phyloP scores from a whole-genome alignment of 2,797 vertebrate species.

The Karalla daura region DNA sequence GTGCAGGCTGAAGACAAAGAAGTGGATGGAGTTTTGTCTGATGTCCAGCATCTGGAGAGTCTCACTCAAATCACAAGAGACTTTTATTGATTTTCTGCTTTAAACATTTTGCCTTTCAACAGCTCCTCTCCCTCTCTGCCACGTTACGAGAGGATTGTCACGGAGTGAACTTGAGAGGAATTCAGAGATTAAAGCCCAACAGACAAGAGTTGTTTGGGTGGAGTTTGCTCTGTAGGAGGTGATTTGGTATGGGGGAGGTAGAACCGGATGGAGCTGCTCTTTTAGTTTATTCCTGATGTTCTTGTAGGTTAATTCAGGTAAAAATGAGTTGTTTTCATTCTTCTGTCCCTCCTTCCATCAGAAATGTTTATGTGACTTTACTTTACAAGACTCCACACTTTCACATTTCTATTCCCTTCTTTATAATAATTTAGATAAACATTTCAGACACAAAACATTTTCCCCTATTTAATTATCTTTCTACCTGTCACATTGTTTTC shows the following conservation, averaged over 20 bases:
- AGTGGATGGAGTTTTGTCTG: slow-evolving; percentile 42
- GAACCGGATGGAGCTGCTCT: not conserved
- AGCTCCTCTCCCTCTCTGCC: slow-evolving; percentile 43
- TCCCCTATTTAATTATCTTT: too few species aligned
- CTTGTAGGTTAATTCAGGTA: not conserved
- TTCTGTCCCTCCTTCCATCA: not conserved
- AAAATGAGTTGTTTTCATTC: not conserved
- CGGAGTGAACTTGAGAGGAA: slow-evolving; percentile 42
- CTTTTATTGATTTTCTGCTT: slow-evolving; percentile 70
- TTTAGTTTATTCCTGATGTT: slow-evolving; percentile 5
- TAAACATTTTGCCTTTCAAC: slow-evolving; percentile 53
- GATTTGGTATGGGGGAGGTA: slow-evolving; percentile 11
- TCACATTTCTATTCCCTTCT: too few species aligned
- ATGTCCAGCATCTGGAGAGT: slow-evolving; percentile 64
- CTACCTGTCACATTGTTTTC: too few species aligned
- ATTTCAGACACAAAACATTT: too few species aligned
- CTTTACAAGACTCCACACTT: too few species aligned
- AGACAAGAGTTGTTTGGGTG: slow-evolving; percentile 17
- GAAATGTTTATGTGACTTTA: too few species aligned
- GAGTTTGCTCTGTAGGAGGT: slow-evolving; percentile 13
- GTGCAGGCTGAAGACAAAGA: slow-evolving; percentile 36
- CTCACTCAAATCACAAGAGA: slow-evolving; percentile 58
- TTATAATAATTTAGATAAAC: too few species aligned
- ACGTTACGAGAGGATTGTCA: slow-evolving; percentile 44
- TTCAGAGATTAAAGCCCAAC: slow-evolving; percentile 49